A percentile compares a stretch with the other conserved stretches of the same genome.
Conservation (phyloP, 2,888 invertebrate species). For the Tridacna gigas region DNA sequence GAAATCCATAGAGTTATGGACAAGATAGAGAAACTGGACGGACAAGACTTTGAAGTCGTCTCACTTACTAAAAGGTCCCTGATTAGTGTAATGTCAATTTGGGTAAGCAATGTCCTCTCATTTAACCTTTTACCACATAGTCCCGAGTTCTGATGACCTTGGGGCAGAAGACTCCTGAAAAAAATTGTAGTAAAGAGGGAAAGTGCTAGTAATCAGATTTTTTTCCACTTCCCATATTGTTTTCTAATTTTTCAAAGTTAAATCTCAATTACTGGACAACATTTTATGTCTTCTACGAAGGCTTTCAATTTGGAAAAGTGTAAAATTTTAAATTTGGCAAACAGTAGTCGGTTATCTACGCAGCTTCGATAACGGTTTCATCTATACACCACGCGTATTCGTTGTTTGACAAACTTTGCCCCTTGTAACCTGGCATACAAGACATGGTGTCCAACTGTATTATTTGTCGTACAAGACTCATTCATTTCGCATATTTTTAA, state of each 20-base stretch:
- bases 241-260: not conserved
- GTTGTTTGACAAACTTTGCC: too few relatives aligned
- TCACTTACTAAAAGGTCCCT: not conserved
- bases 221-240: not conserved
- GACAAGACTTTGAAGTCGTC: constrained; percentile 19
- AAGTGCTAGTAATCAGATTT: not conserved
- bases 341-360: too few relatives aligned
- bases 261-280: too few relatives aligned
- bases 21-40: constrained; percentile 8
- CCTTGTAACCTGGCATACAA: too few relatives aligned
- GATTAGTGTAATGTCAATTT: constrained; percentile 7
- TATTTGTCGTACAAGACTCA: too few relatives aligned
- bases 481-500: too few relatives aligned
- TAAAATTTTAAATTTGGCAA: too few relatives aligned
- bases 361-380: too few relatives aligned
- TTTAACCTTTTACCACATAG: not conserved
- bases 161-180: not conserved
- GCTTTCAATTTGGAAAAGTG: too few relatives aligned
- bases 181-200: not conserved
- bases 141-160: not conserved
- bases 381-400: too few relatives aligned
- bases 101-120: constrained; percentile 3
- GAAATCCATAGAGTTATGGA: constrained; percentile 10
- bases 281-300: too few relatives aligned
- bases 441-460: too few relatives aligned